Conservation (phyloP, 37 sponge, comb jelly and placozoan genomes). For the Amphimedon queenslandica region DNA sequence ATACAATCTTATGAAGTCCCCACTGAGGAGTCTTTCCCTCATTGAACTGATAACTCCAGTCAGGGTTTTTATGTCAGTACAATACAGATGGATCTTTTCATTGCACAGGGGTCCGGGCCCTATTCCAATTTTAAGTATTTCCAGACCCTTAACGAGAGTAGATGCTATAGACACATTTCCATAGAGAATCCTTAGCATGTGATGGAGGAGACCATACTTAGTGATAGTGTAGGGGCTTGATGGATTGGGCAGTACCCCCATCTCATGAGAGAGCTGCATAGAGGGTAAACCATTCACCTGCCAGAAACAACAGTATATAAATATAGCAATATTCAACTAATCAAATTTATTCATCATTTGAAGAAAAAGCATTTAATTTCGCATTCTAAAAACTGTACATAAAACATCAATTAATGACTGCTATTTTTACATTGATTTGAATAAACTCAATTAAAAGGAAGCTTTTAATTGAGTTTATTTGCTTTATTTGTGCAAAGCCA, state of each 20-base stretch:
- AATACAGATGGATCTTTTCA: constrained; percentile 18
- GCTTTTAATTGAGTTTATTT: too few relatives aligned
- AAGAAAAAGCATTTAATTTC: neutral
- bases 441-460: too few relatives aligned
- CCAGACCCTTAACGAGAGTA: constrained; percentile 16
- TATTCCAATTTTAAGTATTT: constrained; percentile 49
- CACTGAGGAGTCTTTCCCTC: constrained; percentile 61
- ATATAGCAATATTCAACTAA: too few relatives aligned
- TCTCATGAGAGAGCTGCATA: constrained; percentile 86
- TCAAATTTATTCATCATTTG: too few relatives aligned
- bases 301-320: too few relatives aligned
- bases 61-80: constrained; percentile 55
- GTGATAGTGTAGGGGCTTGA: constrained; percentile 70
- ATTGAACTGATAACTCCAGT: constrained; percentile 26
- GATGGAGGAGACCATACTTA: constrained; percentile 70
- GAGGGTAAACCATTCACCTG: constrained; percentile 89
- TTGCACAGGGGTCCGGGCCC: constrained; percentile 54
- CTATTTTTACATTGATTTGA: too few relatives aligned
- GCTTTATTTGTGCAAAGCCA: too few relatives aligned
- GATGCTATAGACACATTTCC: constrained; percentile 17
- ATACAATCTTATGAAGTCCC: constrained; percentile 59
- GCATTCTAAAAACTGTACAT: too few relatives aligned
- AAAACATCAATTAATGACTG: too few relatives aligned
- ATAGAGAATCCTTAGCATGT: constrained; percentile 68
- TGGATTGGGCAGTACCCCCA: constrained; percentile 72